Conservation (phyloP, 1,140 invertebrate species). For the Drosophila bocki region DNA sequence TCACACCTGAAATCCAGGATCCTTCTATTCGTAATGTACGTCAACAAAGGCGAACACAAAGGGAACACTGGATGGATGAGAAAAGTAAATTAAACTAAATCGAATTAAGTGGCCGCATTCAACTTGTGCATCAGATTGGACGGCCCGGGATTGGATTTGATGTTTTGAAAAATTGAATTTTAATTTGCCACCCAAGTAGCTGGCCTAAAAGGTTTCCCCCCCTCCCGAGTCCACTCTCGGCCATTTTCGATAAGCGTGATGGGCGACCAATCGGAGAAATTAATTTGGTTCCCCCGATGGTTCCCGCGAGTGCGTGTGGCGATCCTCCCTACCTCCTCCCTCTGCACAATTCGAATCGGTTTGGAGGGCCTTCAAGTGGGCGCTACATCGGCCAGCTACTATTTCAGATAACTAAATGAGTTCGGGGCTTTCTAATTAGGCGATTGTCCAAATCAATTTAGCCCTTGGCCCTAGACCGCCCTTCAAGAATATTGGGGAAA, state of each 20-base stretch:
- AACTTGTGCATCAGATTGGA: conserved; percentile 50
- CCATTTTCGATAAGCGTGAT: conserved; percentile 68
- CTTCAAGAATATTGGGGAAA: neutral
- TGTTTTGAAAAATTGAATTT: conserved; percentile 82
- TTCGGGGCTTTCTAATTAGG: conserved; percentile 27
- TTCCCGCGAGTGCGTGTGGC: conserved; percentile 32
- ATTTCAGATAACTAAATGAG: conserved; percentile 54
- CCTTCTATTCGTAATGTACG: conserved; percentile 47
- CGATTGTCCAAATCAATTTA: conserved; percentile 28
- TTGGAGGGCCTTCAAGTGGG: conserved; percentile 39
- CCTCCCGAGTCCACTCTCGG: conserved; percentile 46
- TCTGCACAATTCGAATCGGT: neutral
- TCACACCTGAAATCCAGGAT: conserved; percentile 34
- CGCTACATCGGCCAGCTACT: conserved; percentile 52
- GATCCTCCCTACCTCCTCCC: neutral
- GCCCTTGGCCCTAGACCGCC: conserved; percentile 4
- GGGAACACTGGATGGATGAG: conserved; percentile 23
- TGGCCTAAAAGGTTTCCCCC: conserved; percentile 73
- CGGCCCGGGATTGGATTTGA: conserved; percentile 50
- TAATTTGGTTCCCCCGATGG: conserved; percentile 42
- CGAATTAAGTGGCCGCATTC: conserved; percentile 72
- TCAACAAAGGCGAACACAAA: conserved; percentile 40
- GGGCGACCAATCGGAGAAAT: conserved; percentile 60
- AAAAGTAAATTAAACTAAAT: conserved; percentile 75
- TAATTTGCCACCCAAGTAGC: conserved; percentile 79